A percentile compares a stretch with the other conserved stretches of the same genome.
Evolutionary conservation across 2,888 invertebrate species (phyloP).

Genomic region (Emmelina monodactyla): DNA sequence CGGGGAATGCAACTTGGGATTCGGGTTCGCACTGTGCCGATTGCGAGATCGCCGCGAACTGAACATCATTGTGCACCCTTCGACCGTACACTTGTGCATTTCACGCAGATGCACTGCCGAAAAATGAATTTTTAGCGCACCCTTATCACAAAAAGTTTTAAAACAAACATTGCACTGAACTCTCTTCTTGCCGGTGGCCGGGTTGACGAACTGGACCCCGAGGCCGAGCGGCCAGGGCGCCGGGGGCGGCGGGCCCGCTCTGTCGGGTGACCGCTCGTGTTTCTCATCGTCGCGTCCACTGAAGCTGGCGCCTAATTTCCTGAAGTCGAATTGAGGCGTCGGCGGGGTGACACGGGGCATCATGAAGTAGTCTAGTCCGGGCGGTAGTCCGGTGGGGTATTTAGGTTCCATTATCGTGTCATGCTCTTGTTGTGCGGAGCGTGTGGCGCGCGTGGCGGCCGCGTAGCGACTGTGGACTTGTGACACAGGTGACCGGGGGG

Average conservation of each 20-base stretch:
- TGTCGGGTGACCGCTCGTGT: slow-evolving; percentile 47
- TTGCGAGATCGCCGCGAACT: slow-evolving; percentile 94
- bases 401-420: slow-evolving; percentile 62
- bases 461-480: slow-evolving; percentile 65
- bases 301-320: slow-evolving; percentile 74
- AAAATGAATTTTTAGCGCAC: slow-evolving; percentile 97
- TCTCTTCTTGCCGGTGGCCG: slow-evolving; percentile 92
- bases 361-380: slow-evolving; percentile 61
- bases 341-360: slow-evolving; percentile 75
- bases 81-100: slow-evolving; percentile 99
- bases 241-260: slow-evolving; percentile 44
- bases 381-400: slow-evolving; percentile 57
- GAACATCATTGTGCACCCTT: slow-evolving; percentile 98
- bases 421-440: slow-evolving; percentile 49
- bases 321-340: slow-evolving; percentile 89
- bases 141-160: slow-evolving; percentile 99
- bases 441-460: slow-evolving; percentile 69
- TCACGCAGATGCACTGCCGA: slow-evolving; percentile 97
- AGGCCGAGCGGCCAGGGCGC: slow-evolving; percentile 82
- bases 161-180: slow-evolving; percentile 97
- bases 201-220: slow-evolving; percentile 88
- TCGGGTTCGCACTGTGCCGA: slow-evolving; percentile 96
- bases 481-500: slow-evolving; percentile 67
- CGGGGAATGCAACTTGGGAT: slow-evolving; percentile 96
- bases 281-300: slow-evolving; percentile 61